Base-by-base conservation (phyloP, 1,140 invertebrate species). In the Neoseiulus cucumeris region DNA sequence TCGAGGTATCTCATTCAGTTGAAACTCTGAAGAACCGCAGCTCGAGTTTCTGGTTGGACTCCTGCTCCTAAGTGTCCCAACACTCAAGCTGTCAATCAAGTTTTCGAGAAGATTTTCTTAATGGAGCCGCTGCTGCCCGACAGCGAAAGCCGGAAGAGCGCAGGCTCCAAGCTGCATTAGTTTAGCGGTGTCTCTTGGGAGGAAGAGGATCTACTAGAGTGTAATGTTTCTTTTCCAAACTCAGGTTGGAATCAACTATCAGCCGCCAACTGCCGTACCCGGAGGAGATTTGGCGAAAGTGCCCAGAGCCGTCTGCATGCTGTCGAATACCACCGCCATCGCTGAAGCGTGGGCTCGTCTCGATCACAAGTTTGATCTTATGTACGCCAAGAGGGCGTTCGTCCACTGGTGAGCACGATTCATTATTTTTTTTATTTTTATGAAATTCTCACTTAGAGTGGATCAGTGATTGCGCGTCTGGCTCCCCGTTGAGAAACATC, bases 271-370 rank as follows among this genome's bases (percentile, higher is more conserved):
- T 47, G 74, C 72, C 20, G 72, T 84, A 79, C 71, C 86, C 80
- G 79, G 85, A 80, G 66, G 84, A 80, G 79, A 84, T 82, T 69
- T 79, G 47, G 78, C 78, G 41, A 77, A 79, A 69, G 77, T 79
- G 1, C 72, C 70, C 4, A 70, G 85, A 81, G 72, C 84, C 78
- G 66, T 87, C 79, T 80, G 80, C 79, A 87, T 87, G 83, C 80
- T 87, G 77, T 85, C 83, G 71, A 87, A 87, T 79, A 87, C 85
- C 65, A 87, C 85, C n/a, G 85, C 85, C 65, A 86, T 87, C 69
- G 83, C 83, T 45, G 84, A 86, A 71, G 85, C 85, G 14, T 87
- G 85, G 85, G 82, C 82, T 47, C 80, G 85, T 68, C 74, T 87
- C 51, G 84, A 87, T 74, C 83, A 86, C 72, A 89, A 89, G 75